Percentiles rank a stretch among this genome's conserved stretches.
These are phyloP conservation scores for Limnephilus rhombicus DNA, from an alignment of 2,888 invertebrate species.

Conservation along the genomic window DNA sequence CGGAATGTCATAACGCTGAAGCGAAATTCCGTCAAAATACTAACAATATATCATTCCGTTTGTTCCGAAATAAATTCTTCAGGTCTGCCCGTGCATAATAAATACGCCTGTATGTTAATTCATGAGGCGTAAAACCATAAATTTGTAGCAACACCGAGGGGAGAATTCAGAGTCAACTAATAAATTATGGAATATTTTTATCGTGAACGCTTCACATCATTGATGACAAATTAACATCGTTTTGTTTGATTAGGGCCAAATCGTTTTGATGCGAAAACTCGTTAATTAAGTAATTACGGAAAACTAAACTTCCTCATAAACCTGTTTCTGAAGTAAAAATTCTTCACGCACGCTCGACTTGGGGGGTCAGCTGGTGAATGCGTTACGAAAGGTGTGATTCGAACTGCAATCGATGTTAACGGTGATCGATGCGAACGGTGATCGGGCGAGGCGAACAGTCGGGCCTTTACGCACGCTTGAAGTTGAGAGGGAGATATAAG, in stretches of 20 bases:
- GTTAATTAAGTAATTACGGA: no score
- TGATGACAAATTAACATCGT: neutral
- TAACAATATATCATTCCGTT: neutral
- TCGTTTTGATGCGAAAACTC: neutral
- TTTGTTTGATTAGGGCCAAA: neutral
- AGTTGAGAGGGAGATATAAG: no score
- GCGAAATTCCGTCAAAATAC: no score
- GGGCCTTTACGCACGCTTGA: no score
- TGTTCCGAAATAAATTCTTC: constrained; percentile 23
- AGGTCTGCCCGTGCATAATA: constrained; percentile 20
- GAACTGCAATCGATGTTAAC: no score
- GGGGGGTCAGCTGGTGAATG: no score
- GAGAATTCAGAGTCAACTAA: neutral
- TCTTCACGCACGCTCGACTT: no score
- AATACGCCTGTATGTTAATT: constrained; percentile 21
- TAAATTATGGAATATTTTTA: neutral
- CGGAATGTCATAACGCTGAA: neutral
- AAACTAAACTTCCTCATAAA: no score
- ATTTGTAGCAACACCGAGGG: neutral
- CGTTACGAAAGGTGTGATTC: no score
- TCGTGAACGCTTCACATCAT: neutral
- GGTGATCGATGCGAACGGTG: no score
- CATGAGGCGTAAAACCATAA: neutral
- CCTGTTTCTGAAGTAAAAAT: no score
- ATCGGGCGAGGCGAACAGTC: no score